Evolutionary conservation across 1,140 invertebrate species (phyloP).

Genomic region (Diuraphis noxia): DNA sequence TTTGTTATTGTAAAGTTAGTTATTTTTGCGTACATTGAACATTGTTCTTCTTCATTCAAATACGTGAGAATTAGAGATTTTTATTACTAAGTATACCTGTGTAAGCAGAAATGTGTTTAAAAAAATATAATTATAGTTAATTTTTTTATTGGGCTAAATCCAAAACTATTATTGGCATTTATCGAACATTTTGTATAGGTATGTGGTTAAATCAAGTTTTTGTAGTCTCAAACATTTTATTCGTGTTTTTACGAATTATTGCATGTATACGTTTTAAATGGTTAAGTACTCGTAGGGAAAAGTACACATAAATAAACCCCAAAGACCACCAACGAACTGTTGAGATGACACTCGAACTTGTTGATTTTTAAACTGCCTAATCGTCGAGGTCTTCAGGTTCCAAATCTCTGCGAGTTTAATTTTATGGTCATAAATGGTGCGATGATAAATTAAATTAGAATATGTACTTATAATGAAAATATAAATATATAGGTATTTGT

Average conservation of each 20-base stretch:
- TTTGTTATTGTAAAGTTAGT: too few relatives aligned
- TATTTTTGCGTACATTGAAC: too few relatives aligned
- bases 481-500: neutral
- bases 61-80: neutral
- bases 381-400: neutral
- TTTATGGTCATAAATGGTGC: neutral
- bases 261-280: neutral
- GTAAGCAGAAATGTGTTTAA: neutral
- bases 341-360: neutral
- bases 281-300: neutral
- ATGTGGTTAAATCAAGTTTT: neutral
- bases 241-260: neutral
- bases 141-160: neutral
- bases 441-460: neutral
- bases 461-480: neutral
- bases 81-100: neutral
- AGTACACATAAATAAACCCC: neutral
- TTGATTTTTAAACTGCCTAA: constrained; percentile 6
- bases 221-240: neutral
- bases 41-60: neutral
- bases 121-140: neutral
- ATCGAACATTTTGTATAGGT: neutral
- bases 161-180: neutral
- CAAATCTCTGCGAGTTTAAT: neutral
- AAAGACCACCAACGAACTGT: neutral